Evolutionary conservation across 2,888 invertebrate genomes (phyloP).

Genomic region (Drosophila quinaria): DNA sequence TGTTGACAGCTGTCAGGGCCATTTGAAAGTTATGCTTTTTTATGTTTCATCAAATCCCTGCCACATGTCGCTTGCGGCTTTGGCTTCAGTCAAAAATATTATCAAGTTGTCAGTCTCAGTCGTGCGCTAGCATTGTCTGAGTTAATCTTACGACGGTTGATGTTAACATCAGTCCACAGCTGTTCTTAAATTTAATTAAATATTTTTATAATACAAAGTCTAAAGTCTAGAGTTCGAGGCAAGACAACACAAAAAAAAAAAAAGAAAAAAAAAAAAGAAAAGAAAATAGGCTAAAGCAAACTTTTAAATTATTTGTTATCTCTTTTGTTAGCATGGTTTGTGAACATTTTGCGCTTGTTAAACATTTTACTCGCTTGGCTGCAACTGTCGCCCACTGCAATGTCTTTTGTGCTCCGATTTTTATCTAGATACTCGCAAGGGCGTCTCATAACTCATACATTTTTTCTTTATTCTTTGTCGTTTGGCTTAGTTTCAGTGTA

Average conservation of each 20-base stretch:
- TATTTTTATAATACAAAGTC: constrained; percentile 36
- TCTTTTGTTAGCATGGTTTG: constrained; percentile 45
- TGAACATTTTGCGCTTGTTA: constrained; percentile 67
- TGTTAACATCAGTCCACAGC: constrained; percentile 29
- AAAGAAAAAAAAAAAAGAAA: not conserved
- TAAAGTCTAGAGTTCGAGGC: constrained; percentile 15
- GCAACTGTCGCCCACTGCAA: constrained; percentile 66
- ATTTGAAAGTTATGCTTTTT: constrained; percentile 60
- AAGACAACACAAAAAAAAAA: not conserved
- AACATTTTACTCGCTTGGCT: constrained; percentile 70
- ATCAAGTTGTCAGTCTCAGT: constrained; percentile 60
- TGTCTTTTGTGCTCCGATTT: constrained; percentile 45
- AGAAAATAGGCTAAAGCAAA: constrained; percentile 1
- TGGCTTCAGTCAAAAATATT: constrained; percentile 38
- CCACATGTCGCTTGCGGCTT: constrained; percentile 57
- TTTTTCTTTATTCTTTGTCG: constrained; percentile 9
- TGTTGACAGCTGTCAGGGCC: constrained; percentile 70
- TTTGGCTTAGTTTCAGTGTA: not conserved
- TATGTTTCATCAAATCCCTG: constrained; percentile 65
- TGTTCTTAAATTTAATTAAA: constrained; percentile 62
- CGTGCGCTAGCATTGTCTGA: constrained; percentile 36
- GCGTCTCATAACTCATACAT: constrained; percentile 34
- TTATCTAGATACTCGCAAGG: constrained; percentile 32
- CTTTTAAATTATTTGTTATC: constrained; percentile 42
- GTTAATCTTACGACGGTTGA: constrained; percentile 51